phyloP scores from a whole-genome alignment of 1,140 invertebrate genomes.

The Pseudoatta argentina region DNA sequence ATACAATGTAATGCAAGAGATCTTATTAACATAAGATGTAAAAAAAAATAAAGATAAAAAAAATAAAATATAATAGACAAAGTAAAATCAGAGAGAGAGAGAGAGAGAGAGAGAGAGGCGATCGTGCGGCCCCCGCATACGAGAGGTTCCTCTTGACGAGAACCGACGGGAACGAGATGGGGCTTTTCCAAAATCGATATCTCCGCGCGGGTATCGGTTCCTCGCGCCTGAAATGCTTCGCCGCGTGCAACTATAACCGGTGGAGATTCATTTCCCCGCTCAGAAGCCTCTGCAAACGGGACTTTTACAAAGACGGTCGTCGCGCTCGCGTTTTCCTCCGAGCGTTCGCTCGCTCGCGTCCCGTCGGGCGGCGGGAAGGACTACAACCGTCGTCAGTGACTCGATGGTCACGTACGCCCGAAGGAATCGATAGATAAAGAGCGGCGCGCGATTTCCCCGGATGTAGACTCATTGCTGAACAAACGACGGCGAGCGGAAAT shows the following conservation, averaged over 20 bases:
- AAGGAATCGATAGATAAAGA: constrained; percentile 52
- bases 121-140: neutral
- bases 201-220: neutral
- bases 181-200: constrained; percentile 14
- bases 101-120: neutral
- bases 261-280: neutral
- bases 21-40: too few relatives aligned
- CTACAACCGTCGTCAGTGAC: neutral
- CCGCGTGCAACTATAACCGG: neutral
- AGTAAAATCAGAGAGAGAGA: neutral
- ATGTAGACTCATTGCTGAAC: neutral
- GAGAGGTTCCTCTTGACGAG: neutral
- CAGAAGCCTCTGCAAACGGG: neutral
- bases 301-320: neutral
- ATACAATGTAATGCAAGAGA: neutral
- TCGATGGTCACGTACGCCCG: constrained; percentile 21
- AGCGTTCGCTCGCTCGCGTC: neutral
- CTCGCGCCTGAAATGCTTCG: neutral
- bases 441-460: neutral
- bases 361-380: constrained; percentile 6
- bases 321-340: neutral
- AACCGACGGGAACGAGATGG: neutral
- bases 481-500: neutral
- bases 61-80: neutral
- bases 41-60: too few relatives aligned